A percentile compares a stretch with the other conserved stretches of the same genome.
Conservation (phyloP, 2,113 vertebrate species). For the Lipophrys pholis region DNA sequence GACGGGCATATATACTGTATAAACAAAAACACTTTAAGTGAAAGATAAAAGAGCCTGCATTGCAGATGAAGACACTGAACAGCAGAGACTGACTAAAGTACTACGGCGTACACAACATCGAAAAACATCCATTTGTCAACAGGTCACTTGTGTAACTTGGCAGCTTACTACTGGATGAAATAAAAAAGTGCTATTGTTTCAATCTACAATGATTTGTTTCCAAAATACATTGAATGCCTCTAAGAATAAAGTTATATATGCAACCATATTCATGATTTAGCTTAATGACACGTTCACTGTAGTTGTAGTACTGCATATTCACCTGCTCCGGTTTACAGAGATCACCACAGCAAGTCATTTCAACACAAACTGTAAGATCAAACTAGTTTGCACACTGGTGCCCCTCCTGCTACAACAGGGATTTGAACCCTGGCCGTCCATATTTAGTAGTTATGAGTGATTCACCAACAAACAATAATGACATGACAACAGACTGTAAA, state of each 20-base stretch:
- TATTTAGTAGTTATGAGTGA: too few relatives aligned
- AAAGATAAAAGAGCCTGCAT: not conserved
- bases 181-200: not conserved
- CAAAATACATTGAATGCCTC: not conserved
- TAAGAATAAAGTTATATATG: not conserved
- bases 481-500: not conserved
- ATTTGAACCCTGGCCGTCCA: too few relatives aligned
- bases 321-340: too few relatives aligned
- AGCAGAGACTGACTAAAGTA: not conserved
- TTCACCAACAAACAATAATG: too few relatives aligned
- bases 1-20: not conserved
- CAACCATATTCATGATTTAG: not conserved
- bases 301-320: too few relatives aligned
- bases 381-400: too few relatives aligned
- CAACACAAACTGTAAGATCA: too few relatives aligned
- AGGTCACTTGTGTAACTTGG: not conserved
- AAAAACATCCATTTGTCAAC: not conserved
- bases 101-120: constrained; percentile 1
- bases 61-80: not conserved
- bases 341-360: too few relatives aligned
- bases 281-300: too few relatives aligned
- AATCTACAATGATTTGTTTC: not conserved
- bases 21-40: not conserved
- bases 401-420: too few relatives aligned
- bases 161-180: not conserved